Base-by-base conservation (phyloP, 2,113 vertebrate genomes). In the Thunnus thynnus region DNA sequence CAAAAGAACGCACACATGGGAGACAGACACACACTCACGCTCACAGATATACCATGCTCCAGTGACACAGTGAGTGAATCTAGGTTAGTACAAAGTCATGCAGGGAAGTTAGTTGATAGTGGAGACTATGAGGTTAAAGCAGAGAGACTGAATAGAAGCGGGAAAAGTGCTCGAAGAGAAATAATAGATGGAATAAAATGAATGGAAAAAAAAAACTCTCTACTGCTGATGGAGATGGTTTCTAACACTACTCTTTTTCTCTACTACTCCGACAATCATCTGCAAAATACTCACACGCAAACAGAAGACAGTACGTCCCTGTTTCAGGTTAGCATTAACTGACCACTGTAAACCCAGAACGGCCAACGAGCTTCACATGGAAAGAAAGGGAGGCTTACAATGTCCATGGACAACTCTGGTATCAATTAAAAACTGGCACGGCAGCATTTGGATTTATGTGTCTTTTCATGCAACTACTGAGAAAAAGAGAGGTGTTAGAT, bases 31-130 rank as follows among this genome's bases (percentile, higher is more conserved):
- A 78, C 88, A 80, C 75, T 57, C 83, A 75, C 78, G 83, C 83
- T 74, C 80, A 85, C 79, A 89, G 60, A 86, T 86, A 88, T 18
- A 78, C 76, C 90, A 92, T 93, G 86, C 94, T 87, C 64, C 77
- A 75, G 70, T 71, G 76, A 92, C 55, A 90, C 46, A 76, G 80
- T 84, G 68, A 86, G 76, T 22, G 63, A 76, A 71, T 71, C 9
- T 48, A 57, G 50, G 63, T 88, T 68, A 90, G 89, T 80, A 79
- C 25, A 18, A 85, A 74, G 68, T 80, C 94, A 92, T 94, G 93
- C 94, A 89, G 71, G 79, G 76, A 67, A 52, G 47, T 41, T 66
- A 46, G 65, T 25, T 76, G 60, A 88, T 25, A 60, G 48, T 46
- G 61, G 55, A 66, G 63, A 62, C 10, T 12, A 25, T 56, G 22